phyloP scores from a whole-genome alignment of 2,113 vertebrate species.

The Hippocampus guttulatus region DNA sequence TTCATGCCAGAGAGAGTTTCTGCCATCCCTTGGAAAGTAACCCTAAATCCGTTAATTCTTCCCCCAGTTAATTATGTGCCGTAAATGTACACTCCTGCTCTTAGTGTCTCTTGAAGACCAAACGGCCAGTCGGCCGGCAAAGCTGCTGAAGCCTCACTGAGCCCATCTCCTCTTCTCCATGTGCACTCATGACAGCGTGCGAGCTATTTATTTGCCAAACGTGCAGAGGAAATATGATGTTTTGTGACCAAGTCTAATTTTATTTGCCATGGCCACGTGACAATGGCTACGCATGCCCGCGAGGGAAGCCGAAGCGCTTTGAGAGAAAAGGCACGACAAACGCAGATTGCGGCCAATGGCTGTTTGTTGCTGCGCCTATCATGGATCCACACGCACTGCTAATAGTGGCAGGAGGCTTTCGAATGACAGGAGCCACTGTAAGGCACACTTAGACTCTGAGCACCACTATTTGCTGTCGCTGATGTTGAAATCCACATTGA shows the following conservation, averaged over 20 bases:
- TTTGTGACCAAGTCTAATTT: conserved; percentile 51
- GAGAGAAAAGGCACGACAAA: conserved; percentile 39
- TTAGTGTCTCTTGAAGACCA: background rate
- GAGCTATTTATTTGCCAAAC: conserved; percentile 25
- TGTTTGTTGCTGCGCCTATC: conserved; percentile 58
- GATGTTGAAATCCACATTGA: conserved; percentile 43
- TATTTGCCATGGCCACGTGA: conserved; percentile 56
- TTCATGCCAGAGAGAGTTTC: background rate
- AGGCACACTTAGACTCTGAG: background rate
- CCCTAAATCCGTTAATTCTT: background rate
- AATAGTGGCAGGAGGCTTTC: conserved; percentile 49
- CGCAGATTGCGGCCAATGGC: conserved; percentile 42
- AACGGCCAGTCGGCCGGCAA: conserved; percentile 1
- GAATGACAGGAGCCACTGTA: conserved; percentile 1
- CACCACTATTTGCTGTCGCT: background rate
- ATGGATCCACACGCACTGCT: conserved; percentile 46
- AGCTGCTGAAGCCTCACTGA: conserved; percentile 20
- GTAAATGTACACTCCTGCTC: background rate
- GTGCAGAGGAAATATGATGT: conserved; percentile 13
- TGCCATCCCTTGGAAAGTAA: background rate
- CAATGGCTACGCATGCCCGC: conserved; percentile 39
- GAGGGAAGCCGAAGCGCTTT: conserved; percentile 37
- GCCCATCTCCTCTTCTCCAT: conserved; percentile 3
- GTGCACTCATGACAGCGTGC: conserved; percentile 15
- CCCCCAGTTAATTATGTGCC: background rate